These are phyloP conservation scores for Hydrotaea diabolus DNA, from an alignment of 2,888 invertebrate species.

Conservation along the genomic window DNA sequence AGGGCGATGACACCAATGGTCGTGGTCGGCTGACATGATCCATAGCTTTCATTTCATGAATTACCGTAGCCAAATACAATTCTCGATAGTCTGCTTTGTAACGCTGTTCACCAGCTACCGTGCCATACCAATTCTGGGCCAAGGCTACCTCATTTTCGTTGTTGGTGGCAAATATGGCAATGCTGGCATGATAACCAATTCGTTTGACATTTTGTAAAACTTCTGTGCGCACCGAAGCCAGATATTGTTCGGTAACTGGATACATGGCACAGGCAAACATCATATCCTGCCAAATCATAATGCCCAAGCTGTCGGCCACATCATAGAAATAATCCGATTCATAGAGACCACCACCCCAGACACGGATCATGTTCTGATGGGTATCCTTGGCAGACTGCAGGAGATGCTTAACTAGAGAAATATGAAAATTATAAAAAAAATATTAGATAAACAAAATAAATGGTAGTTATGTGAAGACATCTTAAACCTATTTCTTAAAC, in stretches of 20 bases:
- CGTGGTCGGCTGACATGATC: constrained; percentile 77
- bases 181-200: constrained; percentile 92
- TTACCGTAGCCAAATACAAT: constrained; percentile 90
- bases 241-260: constrained; percentile 87
- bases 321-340: constrained; percentile 95
- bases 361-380: constrained; percentile 96
- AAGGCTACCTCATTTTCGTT: constrained; percentile 98
- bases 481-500: neutral
- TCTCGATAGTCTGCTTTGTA: constrained; percentile 90
- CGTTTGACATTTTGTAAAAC: constrained; percentile 90
- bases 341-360: constrained; percentile 99
- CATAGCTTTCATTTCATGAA: constrained; percentile 82
- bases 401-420: constrained; percentile 83
- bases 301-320: constrained; percentile 92
- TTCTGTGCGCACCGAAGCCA: constrained; percentile 88
- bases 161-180: constrained; percentile 96
- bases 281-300: constrained; percentile 98
- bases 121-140: constrained; percentile 89
- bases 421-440: neutral
- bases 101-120: constrained; percentile 81
- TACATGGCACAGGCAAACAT: constrained; percentile 99
- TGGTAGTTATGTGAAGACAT: too few relatives aligned
- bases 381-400: constrained; percentile 87
- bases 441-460: neutral
- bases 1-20: constrained; percentile 92